Conservation (phyloP, 2,113 vertebrate species). For the Corynorhinus townsendii region DNA sequence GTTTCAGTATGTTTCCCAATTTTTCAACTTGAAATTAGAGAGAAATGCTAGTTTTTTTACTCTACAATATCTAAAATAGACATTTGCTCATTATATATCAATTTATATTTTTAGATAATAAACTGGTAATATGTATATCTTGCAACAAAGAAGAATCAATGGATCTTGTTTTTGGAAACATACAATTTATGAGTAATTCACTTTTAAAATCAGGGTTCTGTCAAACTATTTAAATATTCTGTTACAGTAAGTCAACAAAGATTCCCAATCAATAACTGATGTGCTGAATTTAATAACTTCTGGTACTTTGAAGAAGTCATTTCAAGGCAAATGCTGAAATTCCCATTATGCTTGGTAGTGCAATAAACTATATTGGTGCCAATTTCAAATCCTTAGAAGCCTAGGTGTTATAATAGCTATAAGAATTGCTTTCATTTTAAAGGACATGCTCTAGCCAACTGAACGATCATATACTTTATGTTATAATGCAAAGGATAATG, state of each 20-base stretch:
- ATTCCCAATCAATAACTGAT: conserved; percentile 49
- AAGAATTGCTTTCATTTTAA: conserved; percentile 42
- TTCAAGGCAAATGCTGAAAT: conserved; percentile 20
- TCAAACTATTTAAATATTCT: conserved; percentile 40
- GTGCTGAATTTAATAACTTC: not conserved
- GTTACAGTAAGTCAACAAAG: conserved; percentile 47
- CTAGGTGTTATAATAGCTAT: not conserved
- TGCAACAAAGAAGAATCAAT: conserved; percentile 2
- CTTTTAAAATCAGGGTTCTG: conserved; percentile 27
- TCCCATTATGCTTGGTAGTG: not conserved
- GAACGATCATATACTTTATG: not conserved
- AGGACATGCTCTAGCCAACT: not conserved
- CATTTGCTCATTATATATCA: not conserved
- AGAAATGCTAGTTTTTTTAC: not conserved
- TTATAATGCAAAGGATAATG: conserved; percentile 31
- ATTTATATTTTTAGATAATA: not conserved
- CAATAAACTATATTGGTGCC: not conserved
- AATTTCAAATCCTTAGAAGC: conserved; percentile 30
- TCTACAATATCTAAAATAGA: not conserved
- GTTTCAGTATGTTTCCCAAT: not conserved
- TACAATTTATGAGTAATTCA: not conserved
- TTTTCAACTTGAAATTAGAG: not conserved
- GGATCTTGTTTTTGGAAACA: conserved; percentile 13
- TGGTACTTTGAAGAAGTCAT: conserved; percentile 22
- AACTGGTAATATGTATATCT: not conserved